Conservation (phyloP, 2,797 vertebrate species). For the Myiotriccus ornatus region DNA sequence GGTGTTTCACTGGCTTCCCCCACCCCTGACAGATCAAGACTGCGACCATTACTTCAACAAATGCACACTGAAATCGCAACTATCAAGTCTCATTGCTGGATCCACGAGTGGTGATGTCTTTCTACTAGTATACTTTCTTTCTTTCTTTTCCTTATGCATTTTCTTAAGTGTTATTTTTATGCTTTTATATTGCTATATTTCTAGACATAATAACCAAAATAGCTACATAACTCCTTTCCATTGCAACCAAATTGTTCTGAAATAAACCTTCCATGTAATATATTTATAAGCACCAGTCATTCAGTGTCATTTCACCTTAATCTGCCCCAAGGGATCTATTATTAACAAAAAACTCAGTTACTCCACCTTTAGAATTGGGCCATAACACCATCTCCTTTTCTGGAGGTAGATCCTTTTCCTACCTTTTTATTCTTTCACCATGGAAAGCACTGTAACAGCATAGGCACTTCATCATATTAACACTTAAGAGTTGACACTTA, state of each 20-base stretch:
- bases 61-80: neutral
- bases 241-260: neutral
- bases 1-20: neutral
- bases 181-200: neutral
- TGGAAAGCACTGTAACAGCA: neutral
- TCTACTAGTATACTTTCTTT: neutral
- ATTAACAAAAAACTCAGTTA: neutral
- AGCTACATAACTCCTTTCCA: neutral
- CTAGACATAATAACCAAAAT: neutral
- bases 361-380: neutral
- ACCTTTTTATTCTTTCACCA: neutral
- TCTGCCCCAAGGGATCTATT: neutral
- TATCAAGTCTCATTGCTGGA: neutral
- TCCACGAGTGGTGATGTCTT: neutral
- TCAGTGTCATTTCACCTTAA: neutral
- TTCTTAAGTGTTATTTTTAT: neutral
- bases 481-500: neutral
- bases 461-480: neutral
- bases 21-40: neutral
- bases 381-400: neutral
- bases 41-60: neutral
- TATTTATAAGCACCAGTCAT: neutral
- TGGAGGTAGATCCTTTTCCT: neutral
- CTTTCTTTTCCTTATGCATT: neutral
- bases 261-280: neutral